Percentiles rank a stretch among this genome's conserved stretches.
Conservation (phyloP, 2,888 invertebrate species). For the Ectemnius lituratus region DNA sequence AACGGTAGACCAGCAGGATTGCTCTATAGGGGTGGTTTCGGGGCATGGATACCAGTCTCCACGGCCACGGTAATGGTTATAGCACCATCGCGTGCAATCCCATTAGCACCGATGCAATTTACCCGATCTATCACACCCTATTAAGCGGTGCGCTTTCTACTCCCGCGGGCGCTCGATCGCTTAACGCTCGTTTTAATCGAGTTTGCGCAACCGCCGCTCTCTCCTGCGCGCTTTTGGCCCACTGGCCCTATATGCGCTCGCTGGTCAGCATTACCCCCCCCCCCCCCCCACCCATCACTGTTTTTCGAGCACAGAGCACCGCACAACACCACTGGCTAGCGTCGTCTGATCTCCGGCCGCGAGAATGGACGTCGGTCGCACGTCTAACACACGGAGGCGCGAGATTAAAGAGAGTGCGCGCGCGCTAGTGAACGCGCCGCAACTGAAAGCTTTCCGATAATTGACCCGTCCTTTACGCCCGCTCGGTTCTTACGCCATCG, state of each 20-base stretch:
- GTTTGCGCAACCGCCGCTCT: conserved; percentile 66
- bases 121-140: conserved; percentile 78
- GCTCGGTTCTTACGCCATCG: not conserved
- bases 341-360: conserved; percentile 5
- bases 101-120: conserved; percentile 78
- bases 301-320: too few relatives aligned
- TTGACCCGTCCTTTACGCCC: conserved; percentile 33
- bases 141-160: conserved; percentile 75
- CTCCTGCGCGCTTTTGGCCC: conserved; percentile 43
- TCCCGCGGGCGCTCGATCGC: conserved; percentile 68
- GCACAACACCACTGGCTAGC: not conserved
- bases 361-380: not conserved
- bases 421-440: conserved; percentile 32
- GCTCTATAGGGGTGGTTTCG: conserved; percentile 60
- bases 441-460: conserved; percentile 53
- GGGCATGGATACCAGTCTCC: conserved; percentile 64
- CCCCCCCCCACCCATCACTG: too few relatives aligned
- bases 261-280: conserved; percentile 37
- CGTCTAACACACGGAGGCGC: not conserved
- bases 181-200: conserved; percentile 75
- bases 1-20: conserved; percentile 31
- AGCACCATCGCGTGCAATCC: conserved; percentile 78
- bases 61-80: conserved; percentile 76
- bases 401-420: conserved; percentile 27
- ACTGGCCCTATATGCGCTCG: conserved; percentile 18